phyloP scores from a whole-genome alignment of 2,113 vertebrate species.

The Saguinus imperator region DNA sequence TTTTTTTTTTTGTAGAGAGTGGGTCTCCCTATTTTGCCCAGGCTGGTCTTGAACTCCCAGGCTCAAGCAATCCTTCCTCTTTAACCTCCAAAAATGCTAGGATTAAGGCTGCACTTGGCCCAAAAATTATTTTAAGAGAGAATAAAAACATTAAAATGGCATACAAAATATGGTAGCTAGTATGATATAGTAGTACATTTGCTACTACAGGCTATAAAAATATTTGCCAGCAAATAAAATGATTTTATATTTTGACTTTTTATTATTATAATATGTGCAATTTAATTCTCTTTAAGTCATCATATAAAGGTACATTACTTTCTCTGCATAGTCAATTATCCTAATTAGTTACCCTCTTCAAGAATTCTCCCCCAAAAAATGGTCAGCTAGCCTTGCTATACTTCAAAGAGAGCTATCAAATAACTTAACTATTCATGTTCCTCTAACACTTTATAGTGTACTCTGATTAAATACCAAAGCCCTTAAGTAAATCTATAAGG shows the following conservation, averaged over 20 bases:
- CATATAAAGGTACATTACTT: not conserved
- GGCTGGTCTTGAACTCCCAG: too few species aligned
- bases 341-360: not conserved
- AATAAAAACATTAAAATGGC: not conserved
- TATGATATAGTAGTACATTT: not conserved
- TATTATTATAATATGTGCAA: not conserved
- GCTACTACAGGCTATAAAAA: not conserved
- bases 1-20: not conserved
- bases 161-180: not conserved
- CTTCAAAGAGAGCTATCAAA: not conserved
- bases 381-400: too few species aligned
- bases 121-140: not conserved
- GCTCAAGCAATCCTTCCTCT: too few species aligned
- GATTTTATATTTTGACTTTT: not conserved
- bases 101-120: too few species aligned
- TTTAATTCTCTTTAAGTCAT: not conserved
- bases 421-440: not conserved
- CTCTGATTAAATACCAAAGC: not conserved
- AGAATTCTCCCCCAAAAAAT: not conserved
- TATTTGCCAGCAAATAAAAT: not conserved
- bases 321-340: not conserved
- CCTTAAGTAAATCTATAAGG: not conserved
- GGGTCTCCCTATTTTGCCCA: too few species aligned
- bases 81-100: too few species aligned
- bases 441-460: not conserved